Evolutionary conservation across 2,888 invertebrate genomes (phyloP).

Genomic region (Chrysolina americana): DNA sequence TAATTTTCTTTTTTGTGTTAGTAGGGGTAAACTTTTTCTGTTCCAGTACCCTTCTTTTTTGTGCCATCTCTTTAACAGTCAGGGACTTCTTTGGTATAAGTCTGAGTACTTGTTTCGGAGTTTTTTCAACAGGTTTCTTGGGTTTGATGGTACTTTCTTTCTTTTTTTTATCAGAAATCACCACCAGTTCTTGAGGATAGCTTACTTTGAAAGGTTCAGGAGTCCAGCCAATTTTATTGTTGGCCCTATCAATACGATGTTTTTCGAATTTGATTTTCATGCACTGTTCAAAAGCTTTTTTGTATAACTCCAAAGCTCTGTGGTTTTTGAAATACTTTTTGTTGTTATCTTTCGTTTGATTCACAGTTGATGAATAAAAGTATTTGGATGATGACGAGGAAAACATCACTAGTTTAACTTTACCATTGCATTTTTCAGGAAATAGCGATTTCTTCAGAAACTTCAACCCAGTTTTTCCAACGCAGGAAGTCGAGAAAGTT

Average conservation of each 20-base stretch:
- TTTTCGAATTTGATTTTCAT: conserved; percentile 37
- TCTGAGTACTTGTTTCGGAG: conserved; percentile 4
- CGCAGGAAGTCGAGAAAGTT: neutral
- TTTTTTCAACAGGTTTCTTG: neutral
- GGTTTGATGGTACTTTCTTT: neutral
- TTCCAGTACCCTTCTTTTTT: conserved; percentile 22
- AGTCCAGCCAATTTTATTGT: conserved; percentile 21
- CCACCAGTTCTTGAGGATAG: neutral
- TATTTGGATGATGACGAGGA: conserved; percentile 34
- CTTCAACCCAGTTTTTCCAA: neutral
- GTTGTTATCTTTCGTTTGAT: conserved; percentile 19
- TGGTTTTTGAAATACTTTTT: conserved; percentile 40
- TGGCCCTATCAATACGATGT: conserved; percentile 17
- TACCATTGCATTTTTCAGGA: conserved; percentile 15
- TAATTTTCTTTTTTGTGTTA: conserved; percentile 3
- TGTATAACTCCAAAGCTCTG: conserved; percentile 36
- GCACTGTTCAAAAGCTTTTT: conserved; percentile 38
- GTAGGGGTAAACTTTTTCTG: conserved; percentile 19
- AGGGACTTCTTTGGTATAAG: conserved; percentile 15
- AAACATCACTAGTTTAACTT: conserved; percentile 33
- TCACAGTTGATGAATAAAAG: conserved; percentile 33
- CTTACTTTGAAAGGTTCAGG: conserved; percentile 23
- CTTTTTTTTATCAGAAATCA: neutral
- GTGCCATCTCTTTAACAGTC: conserved; percentile 7
- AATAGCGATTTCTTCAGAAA: conserved; percentile 21